A percentile compares a stretch with the other conserved stretches of the same genome.
phyloP scores from a whole-genome alignment of 2,113 vertebrate genomes.

The Potamarius usumacintae region DNA sequence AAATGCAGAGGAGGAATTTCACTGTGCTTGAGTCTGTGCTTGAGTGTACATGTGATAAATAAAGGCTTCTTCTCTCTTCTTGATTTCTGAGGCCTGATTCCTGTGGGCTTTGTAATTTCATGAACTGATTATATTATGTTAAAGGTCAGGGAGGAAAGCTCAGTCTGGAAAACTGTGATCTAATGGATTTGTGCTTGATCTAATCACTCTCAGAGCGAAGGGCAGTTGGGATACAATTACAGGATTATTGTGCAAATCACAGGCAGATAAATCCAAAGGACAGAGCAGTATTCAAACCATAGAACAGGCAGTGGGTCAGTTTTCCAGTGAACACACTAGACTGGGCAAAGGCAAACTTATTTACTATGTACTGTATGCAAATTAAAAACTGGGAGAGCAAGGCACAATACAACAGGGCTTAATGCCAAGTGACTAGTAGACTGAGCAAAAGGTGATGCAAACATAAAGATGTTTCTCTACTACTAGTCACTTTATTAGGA shows the following conservation, averaged over 20 bases:
- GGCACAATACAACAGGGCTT: neutral
- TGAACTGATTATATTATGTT: neutral
- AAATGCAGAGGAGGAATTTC: too few relatives aligned
- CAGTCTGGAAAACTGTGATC: neutral
- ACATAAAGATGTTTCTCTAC: neutral
- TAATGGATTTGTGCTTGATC: neutral
- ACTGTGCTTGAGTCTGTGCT: too few relatives aligned
- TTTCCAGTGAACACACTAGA: neutral
- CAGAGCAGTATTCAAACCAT: too few relatives aligned
- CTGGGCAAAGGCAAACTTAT: neutral
- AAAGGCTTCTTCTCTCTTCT: too few relatives aligned
- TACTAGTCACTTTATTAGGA: neutral
- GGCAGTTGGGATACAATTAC: neutral
- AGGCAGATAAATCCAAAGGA: neutral
- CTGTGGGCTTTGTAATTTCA: neutral
- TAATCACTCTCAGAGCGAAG: neutral
- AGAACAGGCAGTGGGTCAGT: neutral
- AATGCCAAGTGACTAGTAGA: neutral
- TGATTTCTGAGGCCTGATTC: neutral
- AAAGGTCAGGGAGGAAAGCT: neutral
- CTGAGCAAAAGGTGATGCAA: neutral
- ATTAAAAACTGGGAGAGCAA: neutral
- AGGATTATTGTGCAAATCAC: neutral
- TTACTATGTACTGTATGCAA: neutral
- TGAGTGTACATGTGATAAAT: too few relatives aligned